Evolutionary conservation across 1,140 invertebrate genomes (phyloP).

Genomic region (Pachypsylla venusta): DNA sequence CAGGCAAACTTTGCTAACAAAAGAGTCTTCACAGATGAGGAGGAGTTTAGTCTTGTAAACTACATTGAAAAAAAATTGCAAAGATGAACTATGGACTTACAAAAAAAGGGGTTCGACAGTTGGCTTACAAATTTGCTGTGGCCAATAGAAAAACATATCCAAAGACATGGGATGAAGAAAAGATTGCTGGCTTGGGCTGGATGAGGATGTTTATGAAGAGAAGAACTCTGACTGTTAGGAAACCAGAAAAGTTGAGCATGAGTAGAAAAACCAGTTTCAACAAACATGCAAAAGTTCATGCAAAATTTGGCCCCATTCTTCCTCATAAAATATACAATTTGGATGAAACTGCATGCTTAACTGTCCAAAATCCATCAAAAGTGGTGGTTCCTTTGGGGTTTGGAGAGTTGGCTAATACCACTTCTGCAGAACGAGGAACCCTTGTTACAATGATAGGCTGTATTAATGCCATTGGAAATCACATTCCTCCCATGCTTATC

Average conservation of each 20-base stretch:
- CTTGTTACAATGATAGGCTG: conserved; percentile 28
- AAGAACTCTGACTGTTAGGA: conserved; percentile 27
- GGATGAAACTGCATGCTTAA: conserved; percentile 30
- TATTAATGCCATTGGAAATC: conserved; percentile 28
- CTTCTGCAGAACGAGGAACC: conserved; percentile 29
- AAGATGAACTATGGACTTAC: too few species aligned
- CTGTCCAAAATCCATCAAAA: conserved; percentile 24
- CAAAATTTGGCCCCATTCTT: not conserved
- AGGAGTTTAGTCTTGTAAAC: too few species aligned
- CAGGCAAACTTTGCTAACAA: too few species aligned
- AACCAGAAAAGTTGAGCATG: conserved; percentile 31
- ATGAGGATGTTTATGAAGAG: conserved; percentile 26
- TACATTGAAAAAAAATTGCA: too few species aligned
- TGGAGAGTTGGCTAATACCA: not conserved
- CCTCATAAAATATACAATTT: conserved; percentile 27
- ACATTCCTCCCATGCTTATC: conserved; percentile 31
- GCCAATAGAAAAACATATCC: conserved; percentile 22
- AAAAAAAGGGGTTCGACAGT: not conserved
- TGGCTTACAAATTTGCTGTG: conserved; percentile 25
- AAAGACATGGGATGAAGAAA: conserved; percentile 25
- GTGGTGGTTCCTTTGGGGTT: not conserved
- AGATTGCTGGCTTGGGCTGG: conserved; percentile 29
- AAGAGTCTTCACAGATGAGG: too few species aligned
- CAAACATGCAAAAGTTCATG: conserved; percentile 26
- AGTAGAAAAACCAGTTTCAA: conserved; percentile 33